phyloP scores from a whole-genome alignment of 1,140 invertebrate species.

The Drosophila malerkotliana region DNA sequence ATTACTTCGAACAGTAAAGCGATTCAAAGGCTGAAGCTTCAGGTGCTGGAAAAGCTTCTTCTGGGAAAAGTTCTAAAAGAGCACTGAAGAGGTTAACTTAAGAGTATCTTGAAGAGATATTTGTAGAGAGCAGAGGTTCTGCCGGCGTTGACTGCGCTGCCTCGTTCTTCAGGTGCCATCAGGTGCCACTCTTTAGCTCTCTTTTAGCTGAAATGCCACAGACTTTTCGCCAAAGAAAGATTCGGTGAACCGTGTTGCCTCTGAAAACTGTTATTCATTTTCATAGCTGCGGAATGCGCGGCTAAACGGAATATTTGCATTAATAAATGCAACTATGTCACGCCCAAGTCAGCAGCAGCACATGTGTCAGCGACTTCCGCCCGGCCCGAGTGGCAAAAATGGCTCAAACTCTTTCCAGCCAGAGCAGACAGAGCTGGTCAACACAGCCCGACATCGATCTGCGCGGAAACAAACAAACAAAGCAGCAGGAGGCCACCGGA shows the following conservation, averaged over 20 bases:
- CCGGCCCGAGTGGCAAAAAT: slow-evolving; percentile 40
- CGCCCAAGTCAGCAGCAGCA: slow-evolving; percentile 65
- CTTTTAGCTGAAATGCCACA: slow-evolving; percentile 7
- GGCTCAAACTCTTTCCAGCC: slow-evolving; percentile 61
- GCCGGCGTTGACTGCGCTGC: slow-evolving; percentile 12
- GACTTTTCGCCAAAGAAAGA: slow-evolving; percentile 26
- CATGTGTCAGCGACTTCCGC: slow-evolving; percentile 42
- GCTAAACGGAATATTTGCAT: slow-evolving; percentile 73
- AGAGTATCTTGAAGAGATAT: slow-evolving; percentile 42
- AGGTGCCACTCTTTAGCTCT: slow-evolving; percentile 10
- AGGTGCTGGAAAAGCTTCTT: slow-evolving; percentile 53
- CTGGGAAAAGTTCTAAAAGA: slow-evolving; percentile 38
- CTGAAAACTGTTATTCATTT: slow-evolving; percentile 65
- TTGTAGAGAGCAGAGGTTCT: background rate
- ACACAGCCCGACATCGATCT: slow-evolving; percentile 62
- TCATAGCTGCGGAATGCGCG: slow-evolving; percentile 65
- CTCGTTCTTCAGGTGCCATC: slow-evolving; percentile 8
- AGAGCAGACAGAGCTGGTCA: slow-evolving; percentile 30
- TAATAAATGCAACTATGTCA: slow-evolving; percentile 81
- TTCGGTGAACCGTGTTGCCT: slow-evolving; percentile 34
- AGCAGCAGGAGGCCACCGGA: slow-evolving; percentile 59
- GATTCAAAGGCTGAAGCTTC: slow-evolving; percentile 29
- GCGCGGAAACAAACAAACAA: slow-evolving; percentile 62
- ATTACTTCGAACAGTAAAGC: slow-evolving; percentile 68
- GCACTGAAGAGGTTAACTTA: slow-evolving; percentile 1